phyloP scores from a whole-genome alignment of 2,888 invertebrate species.

The Punctoribates punctum region DNA sequence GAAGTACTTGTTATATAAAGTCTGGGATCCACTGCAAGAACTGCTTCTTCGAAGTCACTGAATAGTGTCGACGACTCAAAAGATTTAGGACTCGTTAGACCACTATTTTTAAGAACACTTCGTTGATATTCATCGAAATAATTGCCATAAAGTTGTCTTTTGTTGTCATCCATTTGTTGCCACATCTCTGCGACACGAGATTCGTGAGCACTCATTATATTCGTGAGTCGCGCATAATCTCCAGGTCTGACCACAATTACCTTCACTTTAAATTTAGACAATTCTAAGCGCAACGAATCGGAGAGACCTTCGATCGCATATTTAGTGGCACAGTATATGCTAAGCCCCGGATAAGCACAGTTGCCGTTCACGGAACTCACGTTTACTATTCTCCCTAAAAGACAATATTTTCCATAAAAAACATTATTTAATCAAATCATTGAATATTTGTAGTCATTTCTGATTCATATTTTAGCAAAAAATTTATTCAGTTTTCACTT shows the following conservation, averaged over 20 bases:
- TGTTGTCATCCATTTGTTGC: slow-evolving; percentile 62
- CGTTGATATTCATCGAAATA: slow-evolving; percentile 64
- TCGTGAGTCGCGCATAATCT: slow-evolving; percentile 67
- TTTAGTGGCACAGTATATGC: slow-evolving; percentile 76
- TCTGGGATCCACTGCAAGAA: slow-evolving; percentile 39
- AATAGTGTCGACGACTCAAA: slow-evolving; percentile 45
- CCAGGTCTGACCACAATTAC: slow-evolving; percentile 74
- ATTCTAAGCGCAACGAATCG: slow-evolving; percentile 68
- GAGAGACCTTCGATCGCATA: slow-evolving; percentile 71
- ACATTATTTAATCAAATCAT: neutral
- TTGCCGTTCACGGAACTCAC: slow-evolving; percentile 79
- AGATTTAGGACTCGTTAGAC: slow-evolving; percentile 44
- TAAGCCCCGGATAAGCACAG: slow-evolving; percentile 68
- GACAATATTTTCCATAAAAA: neutral
- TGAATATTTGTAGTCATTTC: too few species aligned
- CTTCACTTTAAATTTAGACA: slow-evolving; percentile 63
- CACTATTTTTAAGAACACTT: slow-evolving; percentile 44
- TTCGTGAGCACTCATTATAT: slow-evolving; percentile 65
- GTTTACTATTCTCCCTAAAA: slow-evolving; percentile 67
- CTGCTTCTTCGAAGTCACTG: slow-evolving; percentile 45
- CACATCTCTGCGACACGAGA: slow-evolving; percentile 65
- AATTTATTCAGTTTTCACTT: too few species aligned
- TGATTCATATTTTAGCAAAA: too few species aligned
- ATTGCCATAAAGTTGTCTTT: slow-evolving; percentile 62
- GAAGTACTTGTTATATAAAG: slow-evolving; percentile 40